Evolutionary conservation across 2,797 vertebrate genomes (phyloP), one percentile per base, ranked within the genome.

Genomic region (Nothura maculosa): DNA sequence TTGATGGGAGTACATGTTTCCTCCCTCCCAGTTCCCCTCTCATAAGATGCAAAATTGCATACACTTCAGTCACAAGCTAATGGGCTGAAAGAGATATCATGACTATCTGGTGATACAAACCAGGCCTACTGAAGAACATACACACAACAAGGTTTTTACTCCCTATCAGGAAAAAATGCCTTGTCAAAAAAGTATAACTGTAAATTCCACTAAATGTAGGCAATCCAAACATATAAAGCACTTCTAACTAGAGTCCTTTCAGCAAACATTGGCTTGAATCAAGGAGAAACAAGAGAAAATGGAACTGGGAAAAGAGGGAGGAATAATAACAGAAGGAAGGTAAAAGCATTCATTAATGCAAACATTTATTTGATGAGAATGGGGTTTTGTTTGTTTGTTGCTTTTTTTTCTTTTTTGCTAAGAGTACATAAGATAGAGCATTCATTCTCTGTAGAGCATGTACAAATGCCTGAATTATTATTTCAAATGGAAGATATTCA

Each of bases 1-100:
- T 25, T 17, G 28, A 11, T 20, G 5, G 28, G 15, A 20, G 16
- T 60, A 21, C 1, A 0, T 66, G 22, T n/a, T 61, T n/a, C 10
- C 38, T 16, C 12, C 21, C 1, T 0, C 12, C 27, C 17, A 5
- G 6, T n/a, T 30, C 64, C 45, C 1, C 1, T 61, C 67, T 68
- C 50, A 30, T 12, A 34, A 63, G 43, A 16, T 21, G 48, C 30
- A 62, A 42, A 66, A 11, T 47, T 0, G 0, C 10, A 20, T 24
- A 55, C 15, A 15, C 27, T 67, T 42, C 57, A 54, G 27, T 38
- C n/a, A 57, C 36, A 45, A n/a, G 54, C 62, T 24, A 22, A 67
- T n/a, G 32, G 47, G 24, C 1, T 5, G 13, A 42, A 5, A 62
- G 42, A 68, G 4, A 36, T 17, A 58, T 43, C 38, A 2, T 34